Evolutionary conservation across 2,797 vertebrate species (phyloP), one percentile per base, ranked within the genome.

Genomic region (Vultur gryphus): DNA sequence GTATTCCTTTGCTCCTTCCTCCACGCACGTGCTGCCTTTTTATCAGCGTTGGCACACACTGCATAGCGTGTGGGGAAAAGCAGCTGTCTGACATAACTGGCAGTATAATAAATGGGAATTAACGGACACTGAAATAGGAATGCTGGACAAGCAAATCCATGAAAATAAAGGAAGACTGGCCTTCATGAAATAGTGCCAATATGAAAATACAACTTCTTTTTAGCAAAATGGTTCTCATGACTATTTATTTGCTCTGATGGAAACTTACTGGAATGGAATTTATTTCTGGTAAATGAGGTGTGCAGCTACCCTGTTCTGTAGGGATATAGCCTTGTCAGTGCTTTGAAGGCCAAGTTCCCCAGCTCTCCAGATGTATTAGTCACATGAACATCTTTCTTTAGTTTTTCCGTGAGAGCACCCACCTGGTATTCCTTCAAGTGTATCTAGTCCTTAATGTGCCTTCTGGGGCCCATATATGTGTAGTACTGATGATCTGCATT

Each of bases 61-160:
- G 64, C 21, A 7, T 11, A 16, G 71, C 43, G 31, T n/a, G 37
- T 37, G 52, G 52, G 31, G 62, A 84, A 79, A 64, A 90, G 67
- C 89, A 95, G 75, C 87, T 91, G 62, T 81, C 41, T 87, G 78
- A 93, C 75, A 89, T 89, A 84, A 85, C 51, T 79, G 81, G 24
- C 54, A 48, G 46, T 79, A 35, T 65, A 79, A 84, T 76, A 72
- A 79, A 72, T 66, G 26, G 61, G 39, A 95, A 93, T 95, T 84
- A 93, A 62, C 48, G 66, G 51, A 33, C 10, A 35, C n/a, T 59
- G 51, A 93, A 86, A 89, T 67, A 59, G 31, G 59, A 84, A 35
- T 90, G 70, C 57, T 86, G 48, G 39, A 77, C 59, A 88, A 95
- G 48, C 61, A 90, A 62, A 73, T 72, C 14, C 9, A 7, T 82